Base-by-base conservation (phyloP, 64 coral and sea anemone genomes). In the Exaiptasia diaphana region DNA sequence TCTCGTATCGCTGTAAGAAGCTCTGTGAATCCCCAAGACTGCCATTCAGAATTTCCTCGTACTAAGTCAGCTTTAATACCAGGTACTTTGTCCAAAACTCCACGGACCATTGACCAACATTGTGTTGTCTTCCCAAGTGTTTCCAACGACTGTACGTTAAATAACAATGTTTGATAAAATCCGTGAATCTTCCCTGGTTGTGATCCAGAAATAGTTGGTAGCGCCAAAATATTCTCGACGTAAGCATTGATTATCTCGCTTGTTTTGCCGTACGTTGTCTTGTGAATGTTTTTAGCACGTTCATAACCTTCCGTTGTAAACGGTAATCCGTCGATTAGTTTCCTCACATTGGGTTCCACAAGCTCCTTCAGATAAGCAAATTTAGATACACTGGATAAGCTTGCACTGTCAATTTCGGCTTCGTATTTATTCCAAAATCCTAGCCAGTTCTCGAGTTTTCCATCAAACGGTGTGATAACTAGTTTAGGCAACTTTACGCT, bases 81-180 rank as follows among this genome's bases (percentile, higher is more conserved):
- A 22, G 20, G 20, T 32, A 85, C 26, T 39, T 85, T 85, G 40
- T 85, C 68, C 0, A 48, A 3, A 8, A 58, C 29, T 1, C 68
- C 52, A n/a, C 68, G 45, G 30, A 85, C 82, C 11, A 57, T 60
- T 9, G 31, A 38, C 14, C 43, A 33, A 39, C 48, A 52, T 24
- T 85, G 33, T 0, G 33, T 55, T 20, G 50, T 10, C 38, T 75
- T 73, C n/a, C 50, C 64, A 35, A 84, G 35, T n/a, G 76, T 89
- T 71, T 55, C 53, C 20, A 80, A 39, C 38, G 56, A 46, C 49
- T 78, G 76, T 17, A 89, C 86, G 29, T 90, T 90, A 41, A 46
- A 59, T 4, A 37, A 40, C 23, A 91, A 25, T 22, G 71, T 84
- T 50, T 84, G 36, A 20, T 38, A 71, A 25, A 83, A 83, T 3